A percentile compares a stretch with the other conserved stretches of the same genome.
phyloP scores from a whole-genome alignment of 1,140 invertebrate genomes.

The Ruditapes philippinarum region DNA sequence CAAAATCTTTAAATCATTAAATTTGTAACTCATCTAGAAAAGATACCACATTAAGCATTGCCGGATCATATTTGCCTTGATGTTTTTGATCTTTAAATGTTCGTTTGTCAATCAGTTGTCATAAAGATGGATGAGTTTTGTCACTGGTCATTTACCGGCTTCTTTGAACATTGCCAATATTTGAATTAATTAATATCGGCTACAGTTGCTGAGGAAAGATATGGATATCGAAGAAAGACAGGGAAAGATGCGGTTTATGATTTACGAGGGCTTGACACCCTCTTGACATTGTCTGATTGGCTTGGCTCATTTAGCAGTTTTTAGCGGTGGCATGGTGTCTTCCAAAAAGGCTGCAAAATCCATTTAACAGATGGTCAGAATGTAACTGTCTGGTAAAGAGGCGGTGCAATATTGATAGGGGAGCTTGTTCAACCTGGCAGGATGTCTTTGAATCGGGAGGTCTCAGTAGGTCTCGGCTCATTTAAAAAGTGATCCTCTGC shows the following conservation, averaged over 20 bases:
- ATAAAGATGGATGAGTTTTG: conserved; percentile 12
- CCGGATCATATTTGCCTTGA: neutral
- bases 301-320: conserved; percentile 15
- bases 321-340: neutral
- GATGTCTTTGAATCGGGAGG: conserved; percentile 15
- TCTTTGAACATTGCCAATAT: conserved; percentile 29
- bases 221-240: neutral
- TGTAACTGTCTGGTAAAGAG: neutral
- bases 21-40: too few relatives aligned
- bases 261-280: conserved; percentile 44
- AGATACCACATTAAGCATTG: too few relatives aligned
- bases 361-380: conserved; percentile 28
- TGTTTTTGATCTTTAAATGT: conserved; percentile 5
- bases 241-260: neutral
- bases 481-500: neutral
- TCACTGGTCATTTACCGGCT: conserved; percentile 40
- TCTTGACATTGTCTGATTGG: conserved; percentile 35
- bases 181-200: conserved; percentile 47
- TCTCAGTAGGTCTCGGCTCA: conserved; percentile 8
- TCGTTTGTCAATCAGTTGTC: conserved; percentile 23
- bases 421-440: neutral
- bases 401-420: neutral
- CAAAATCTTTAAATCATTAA: too few relatives aligned
- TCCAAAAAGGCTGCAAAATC: conserved; percentile 25
- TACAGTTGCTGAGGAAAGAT: neutral